A percentile compares a stretch with the other conserved stretches of the same genome.
Evolutionary conservation across 2,797 vertebrate species (phyloP).

Genomic region (Sebastes iracundus): DNA sequence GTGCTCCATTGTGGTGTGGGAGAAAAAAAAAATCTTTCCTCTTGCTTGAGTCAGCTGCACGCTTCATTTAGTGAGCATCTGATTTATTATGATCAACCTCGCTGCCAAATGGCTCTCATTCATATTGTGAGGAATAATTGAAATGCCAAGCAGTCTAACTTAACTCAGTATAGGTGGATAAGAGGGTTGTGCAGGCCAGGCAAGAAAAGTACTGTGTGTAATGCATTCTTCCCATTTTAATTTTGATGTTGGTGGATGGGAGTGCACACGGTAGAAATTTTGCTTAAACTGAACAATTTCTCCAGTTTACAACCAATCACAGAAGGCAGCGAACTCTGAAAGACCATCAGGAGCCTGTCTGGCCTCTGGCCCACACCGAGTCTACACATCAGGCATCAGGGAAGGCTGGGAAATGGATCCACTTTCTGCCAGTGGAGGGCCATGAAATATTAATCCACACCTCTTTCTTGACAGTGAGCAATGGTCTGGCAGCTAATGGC

Average conservation of each 20-base stretch:
- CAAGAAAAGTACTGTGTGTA: slow-evolving; percentile 7
- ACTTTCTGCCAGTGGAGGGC: slow-evolving; percentile 41
- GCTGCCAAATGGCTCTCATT: slow-evolving; percentile 63
- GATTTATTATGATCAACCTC: slow-evolving; percentile 62
- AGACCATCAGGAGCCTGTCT: slow-evolving; percentile 41
- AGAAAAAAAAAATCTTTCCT: neutral
- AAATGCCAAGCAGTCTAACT: slow-evolving; percentile 68
- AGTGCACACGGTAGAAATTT: neutral
- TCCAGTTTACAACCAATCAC: slow-evolving; percentile 26
- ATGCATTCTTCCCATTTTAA: slow-evolving; percentile 27
- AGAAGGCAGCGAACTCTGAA: slow-evolving; percentile 32
- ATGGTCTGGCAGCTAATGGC: slow-evolving; percentile 27
- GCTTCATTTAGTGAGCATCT: slow-evolving; percentile 54
- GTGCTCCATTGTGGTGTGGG: slow-evolving; percentile 9
- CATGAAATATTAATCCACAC: slow-evolving; percentile 76
- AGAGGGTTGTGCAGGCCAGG: neutral
- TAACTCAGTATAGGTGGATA: slow-evolving; percentile 29
- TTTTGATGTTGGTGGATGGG: neutral
- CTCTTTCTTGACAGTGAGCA: slow-evolving; percentile 66
- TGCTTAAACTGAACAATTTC: slow-evolving; percentile 6
- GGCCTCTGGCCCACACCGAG: slow-evolving; percentile 46
- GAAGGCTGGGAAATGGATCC: slow-evolving; percentile 62
- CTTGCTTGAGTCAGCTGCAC: slow-evolving; percentile 53
- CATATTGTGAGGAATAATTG: slow-evolving; percentile 68
- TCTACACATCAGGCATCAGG: slow-evolving; percentile 43